These are phyloP conservation scores for Boloria selene DNA, from an alignment of 2,888 invertebrate species.

Conservation along the genomic window DNA sequence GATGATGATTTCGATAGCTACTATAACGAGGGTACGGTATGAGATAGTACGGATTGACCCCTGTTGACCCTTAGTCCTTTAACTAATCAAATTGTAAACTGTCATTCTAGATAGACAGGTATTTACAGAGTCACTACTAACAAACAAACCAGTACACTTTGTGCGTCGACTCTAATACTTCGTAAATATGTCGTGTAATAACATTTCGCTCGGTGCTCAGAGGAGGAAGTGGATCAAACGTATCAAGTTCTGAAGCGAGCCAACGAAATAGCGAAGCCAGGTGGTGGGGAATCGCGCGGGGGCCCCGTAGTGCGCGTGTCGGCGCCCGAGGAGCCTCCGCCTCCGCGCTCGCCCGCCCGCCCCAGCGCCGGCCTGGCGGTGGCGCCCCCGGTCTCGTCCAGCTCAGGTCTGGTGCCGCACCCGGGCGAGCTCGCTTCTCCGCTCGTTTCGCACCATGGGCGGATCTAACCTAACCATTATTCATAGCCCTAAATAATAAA, in stretches of 20 bases:
- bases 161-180: constrained; percentile 23
- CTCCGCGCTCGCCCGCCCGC: constrained; percentile 75
- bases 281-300: constrained; percentile 78
- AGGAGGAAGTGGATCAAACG: constrained; percentile 93
- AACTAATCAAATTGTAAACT: constrained; percentile 41
- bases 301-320: constrained; percentile 75
- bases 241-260: constrained; percentile 98
- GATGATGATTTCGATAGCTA: constrained; percentile 79
- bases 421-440: constrained; percentile 70
- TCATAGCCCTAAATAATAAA: constrained; percentile 9
- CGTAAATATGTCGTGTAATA: constrained; percentile 51
- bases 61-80: constrained; percentile 58
- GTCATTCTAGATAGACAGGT: constrained; percentile 37
- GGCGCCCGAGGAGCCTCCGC: constrained; percentile 63
- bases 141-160: constrained; percentile 34
- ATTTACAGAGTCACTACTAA: constrained; percentile 46
- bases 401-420: constrained; percentile 85
- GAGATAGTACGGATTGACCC: constrained; percentile 67
- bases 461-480: constrained; percentile 39
- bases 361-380: constrained; percentile 83
- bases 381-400: constrained; percentile 85
- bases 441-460: constrained; percentile 70
- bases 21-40: constrained; percentile 77
- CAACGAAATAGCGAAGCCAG: constrained; percentile 89
- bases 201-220: constrained; percentile 77